phyloP scores from a whole-genome alignment of 2,888 invertebrate genomes.

The Amphipyra berbera region DNA sequence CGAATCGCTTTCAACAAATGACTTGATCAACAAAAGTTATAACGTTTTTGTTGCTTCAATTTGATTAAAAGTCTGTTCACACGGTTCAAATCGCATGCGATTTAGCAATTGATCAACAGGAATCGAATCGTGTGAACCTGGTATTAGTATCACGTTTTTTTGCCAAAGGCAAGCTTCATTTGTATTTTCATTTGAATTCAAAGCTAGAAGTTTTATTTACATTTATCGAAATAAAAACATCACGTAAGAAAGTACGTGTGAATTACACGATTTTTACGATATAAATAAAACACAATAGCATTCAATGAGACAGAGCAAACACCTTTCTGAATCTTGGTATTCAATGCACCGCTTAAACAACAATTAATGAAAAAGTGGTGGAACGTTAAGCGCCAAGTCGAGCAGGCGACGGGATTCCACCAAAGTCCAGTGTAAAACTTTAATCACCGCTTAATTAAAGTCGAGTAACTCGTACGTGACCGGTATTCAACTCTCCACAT shows the following conservation, averaged over 20 bases:
- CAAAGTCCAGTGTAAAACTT: constrained; percentile 49
- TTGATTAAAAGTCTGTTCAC: too few relatives aligned
- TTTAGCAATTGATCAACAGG: too few relatives aligned
- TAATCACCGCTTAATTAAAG: constrained; percentile 58
- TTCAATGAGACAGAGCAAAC: constrained; percentile 31
- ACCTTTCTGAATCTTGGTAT: constrained; percentile 39
- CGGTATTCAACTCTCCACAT: constrained; percentile 41
- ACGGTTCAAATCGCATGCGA: too few relatives aligned
- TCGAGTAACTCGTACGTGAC: constrained; percentile 48
- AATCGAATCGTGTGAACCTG: too few relatives aligned
- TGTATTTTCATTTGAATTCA: too few relatives aligned
- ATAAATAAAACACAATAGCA: constrained; percentile 20
- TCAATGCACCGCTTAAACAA: constrained; percentile 51
- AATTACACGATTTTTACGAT: not conserved
- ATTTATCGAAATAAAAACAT: not conserved
- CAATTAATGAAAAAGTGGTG: constrained; percentile 54
- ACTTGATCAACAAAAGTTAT: too few relatives aligned
- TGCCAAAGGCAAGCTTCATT: too few relatives aligned
- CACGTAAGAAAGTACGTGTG: not conserved
- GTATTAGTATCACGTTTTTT: not conserved
- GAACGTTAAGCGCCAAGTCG: constrained; percentile 24
- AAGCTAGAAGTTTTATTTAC: not conserved
- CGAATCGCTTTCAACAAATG: too few relatives aligned
- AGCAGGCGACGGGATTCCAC: constrained; percentile 26
- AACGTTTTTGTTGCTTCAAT: too few relatives aligned